phyloP scores from a whole-genome alignment of 2,113 vertebrate genomes.

The Pitta sordida region DNA sequence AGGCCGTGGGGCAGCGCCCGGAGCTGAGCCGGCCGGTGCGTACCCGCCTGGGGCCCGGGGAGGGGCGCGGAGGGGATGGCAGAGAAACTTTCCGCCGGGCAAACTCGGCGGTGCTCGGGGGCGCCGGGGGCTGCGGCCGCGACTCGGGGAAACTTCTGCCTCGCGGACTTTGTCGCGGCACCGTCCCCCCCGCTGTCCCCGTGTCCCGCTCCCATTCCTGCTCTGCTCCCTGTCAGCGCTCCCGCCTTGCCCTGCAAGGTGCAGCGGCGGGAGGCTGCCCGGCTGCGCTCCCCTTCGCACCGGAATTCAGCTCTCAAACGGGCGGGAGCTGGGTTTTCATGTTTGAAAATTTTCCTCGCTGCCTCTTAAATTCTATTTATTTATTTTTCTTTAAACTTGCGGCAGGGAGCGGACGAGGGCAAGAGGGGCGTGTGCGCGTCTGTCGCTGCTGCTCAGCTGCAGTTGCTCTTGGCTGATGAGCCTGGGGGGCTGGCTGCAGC shows the following conservation, averaged over 20 bases:
- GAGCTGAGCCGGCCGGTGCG: slow-evolving; percentile 30
- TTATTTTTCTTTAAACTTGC: neutral
- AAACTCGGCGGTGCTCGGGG: neutral
- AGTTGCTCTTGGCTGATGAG: slow-evolving; percentile 16
- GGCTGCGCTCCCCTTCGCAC: neutral
- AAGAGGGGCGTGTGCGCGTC: neutral
- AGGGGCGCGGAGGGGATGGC: neutral
- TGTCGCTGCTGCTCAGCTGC: slow-evolving; percentile 35
- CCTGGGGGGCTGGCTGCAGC: slow-evolving; percentile 11
- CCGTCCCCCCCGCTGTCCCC: neutral
- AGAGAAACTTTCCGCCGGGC: slow-evolving; percentile 63
- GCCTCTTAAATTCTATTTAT: neutral
- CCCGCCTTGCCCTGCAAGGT: neutral
- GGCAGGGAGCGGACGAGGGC: neutral
- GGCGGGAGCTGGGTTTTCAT: neutral
- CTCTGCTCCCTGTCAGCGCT: neutral
- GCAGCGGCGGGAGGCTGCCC: neutral
- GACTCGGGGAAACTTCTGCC: neutral
- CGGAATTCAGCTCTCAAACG: neutral
- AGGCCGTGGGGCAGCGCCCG: neutral
- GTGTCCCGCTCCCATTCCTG: neutral
- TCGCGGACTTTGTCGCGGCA: neutral
- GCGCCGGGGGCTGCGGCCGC: neutral
- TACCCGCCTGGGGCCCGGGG: neutral
- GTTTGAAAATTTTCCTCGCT: too few relatives aligned